phyloP scores from a whole-genome alignment of 2,888 invertebrate species.

The Myathropa florea region DNA sequence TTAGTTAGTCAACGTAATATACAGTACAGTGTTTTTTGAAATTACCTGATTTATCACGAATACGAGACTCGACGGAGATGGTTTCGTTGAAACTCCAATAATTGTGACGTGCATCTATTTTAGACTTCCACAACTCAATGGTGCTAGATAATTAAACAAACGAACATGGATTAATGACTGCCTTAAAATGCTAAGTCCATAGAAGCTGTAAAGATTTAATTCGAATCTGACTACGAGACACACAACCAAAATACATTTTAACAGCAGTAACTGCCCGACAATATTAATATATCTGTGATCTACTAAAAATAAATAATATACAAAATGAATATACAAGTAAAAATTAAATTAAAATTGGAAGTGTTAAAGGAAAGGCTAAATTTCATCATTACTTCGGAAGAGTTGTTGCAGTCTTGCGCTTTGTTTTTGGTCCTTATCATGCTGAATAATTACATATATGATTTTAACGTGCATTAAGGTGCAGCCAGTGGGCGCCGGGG shows the following conservation, averaged over 20 bases:
- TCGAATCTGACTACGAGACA: neutral
- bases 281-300: too few relatives aligned
- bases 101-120: constrained; percentile 94
- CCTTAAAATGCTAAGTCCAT: neutral
- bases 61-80: constrained; percentile 92
- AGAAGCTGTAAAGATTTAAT: neutral
- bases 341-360: too few relatives aligned
- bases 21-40: neutral
- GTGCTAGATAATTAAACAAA: constrained; percentile 81
- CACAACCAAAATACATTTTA: neutral
- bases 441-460: too few relatives aligned
- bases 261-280: neutral
- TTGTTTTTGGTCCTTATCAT: too few relatives aligned
- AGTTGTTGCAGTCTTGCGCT: too few relatives aligned
- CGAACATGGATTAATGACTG: neutral
- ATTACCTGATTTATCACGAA: constrained; percentile 89
- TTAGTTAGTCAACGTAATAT: neutral
- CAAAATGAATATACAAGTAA: too few relatives aligned
- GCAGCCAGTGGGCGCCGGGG: too few relatives aligned
- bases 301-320: neutral
- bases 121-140: constrained; percentile 91
- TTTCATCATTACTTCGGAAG: too few relatives aligned
- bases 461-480: too few relatives aligned
- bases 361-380: too few relatives aligned
- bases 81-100: constrained; percentile 97